Percentiles rank a stretch among this genome's conserved stretches.
Conservation (phyloP, 1,140 invertebrate genomes). For the Drosophila suzukii region DNA sequence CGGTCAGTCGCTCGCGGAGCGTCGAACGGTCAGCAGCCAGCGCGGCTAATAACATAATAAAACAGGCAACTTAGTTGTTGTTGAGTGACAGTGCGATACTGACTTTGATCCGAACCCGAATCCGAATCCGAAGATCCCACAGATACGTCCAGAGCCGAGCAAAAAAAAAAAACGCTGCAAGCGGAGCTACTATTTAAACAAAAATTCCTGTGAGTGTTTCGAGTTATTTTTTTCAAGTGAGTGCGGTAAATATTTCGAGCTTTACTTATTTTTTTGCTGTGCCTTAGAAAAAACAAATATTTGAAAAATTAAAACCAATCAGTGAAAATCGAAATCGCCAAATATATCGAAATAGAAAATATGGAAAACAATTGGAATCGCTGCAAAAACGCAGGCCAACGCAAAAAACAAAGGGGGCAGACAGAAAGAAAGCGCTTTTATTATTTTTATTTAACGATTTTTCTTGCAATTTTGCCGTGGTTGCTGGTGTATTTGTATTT, state of each 20-base stretch:
- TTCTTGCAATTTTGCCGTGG: conserved; percentile 5
- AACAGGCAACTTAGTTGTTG: too few species aligned
- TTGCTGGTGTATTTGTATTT: not conserved
- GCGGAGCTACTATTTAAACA: not conserved
- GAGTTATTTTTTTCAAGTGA: conserved; percentile 56
- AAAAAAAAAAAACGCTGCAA: not conserved
- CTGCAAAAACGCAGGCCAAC: conserved; percentile 5
- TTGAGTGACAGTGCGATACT: conserved; percentile 12
- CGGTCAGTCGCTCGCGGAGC: conserved; percentile 75
- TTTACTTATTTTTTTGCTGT: conserved; percentile 33
- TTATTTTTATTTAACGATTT: conserved; percentile 39
- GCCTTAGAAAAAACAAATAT: conserved; percentile 9
- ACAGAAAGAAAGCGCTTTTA: conserved; percentile 47
- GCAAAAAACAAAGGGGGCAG: conserved; percentile 1
- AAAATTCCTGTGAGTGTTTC: conserved; percentile 4
- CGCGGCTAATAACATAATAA: conserved; percentile 32
- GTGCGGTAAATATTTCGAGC: conserved; percentile 36
- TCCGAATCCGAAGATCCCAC: conserved; percentile 11
- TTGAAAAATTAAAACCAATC: conserved; percentile 18
- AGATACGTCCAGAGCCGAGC: conserved; percentile 21
- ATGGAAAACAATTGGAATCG: conserved; percentile 19
- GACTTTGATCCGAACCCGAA: conserved; percentile 19
- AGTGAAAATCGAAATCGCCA: conserved; percentile 22
- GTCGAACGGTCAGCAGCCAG: conserved; percentile 71
- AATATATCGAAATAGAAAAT: conserved; percentile 14